Percentiles rank a stretch among this genome's conserved stretches.
phyloP scores from a whole-genome alignment of 2,113 vertebrate species.

The Oxyruncus cristatus region DNA sequence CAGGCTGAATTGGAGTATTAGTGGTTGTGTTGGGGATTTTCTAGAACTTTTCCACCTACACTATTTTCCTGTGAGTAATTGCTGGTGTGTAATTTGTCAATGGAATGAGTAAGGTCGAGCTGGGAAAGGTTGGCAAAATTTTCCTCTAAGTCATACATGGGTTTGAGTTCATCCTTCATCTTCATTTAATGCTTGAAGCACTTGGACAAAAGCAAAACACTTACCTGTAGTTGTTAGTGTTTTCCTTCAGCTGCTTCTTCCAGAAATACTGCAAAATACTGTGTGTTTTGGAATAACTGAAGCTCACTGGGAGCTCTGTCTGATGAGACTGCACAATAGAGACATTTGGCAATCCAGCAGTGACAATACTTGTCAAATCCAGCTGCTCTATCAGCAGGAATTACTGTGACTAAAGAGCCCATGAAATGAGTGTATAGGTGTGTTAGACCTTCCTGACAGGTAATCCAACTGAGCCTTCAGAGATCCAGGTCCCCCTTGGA shows the following conservation, averaged over 20 bases:
- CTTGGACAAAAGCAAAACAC: neutral
- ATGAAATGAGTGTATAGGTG: accelerated
- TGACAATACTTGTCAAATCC: neutral
- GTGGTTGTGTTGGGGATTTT: neutral
- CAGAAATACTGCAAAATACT: neutral
- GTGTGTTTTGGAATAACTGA: neutral
- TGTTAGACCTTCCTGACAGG: neutral
- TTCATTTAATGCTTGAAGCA: neutral
- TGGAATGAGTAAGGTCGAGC: neutral
- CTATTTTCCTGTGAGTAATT: neutral
- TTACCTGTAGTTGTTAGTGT: neutral
- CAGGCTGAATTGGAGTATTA: neutral
- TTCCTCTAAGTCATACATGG: neutral
- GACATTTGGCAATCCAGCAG: neutral
- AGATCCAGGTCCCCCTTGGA: neutral
- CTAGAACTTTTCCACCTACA: neutral
- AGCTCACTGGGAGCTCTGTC: neutral
- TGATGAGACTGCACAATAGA: neutral
- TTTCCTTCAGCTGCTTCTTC: neutral
- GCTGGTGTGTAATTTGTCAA: neutral
- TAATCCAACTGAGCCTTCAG: neutral
- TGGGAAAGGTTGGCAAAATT: neutral
- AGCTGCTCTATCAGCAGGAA: neutral
- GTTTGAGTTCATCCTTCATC: neutral
- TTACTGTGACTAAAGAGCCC: neutral